phyloP scores from a whole-genome alignment of 1,140 invertebrate species.

The Ostrea denselamellosa region DNA sequence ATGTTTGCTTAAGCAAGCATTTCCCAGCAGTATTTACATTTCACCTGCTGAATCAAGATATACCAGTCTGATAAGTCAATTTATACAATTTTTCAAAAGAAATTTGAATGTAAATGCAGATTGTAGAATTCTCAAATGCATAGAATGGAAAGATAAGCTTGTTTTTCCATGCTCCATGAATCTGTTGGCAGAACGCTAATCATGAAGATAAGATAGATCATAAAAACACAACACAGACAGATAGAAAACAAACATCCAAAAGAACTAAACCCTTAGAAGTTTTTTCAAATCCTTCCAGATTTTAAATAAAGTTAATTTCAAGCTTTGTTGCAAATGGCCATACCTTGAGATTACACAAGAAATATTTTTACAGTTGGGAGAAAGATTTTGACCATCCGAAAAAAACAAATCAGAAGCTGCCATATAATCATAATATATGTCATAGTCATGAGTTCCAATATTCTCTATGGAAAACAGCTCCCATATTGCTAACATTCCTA shows the following conservation, averaged over 20 bases:
- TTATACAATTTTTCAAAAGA: slow-evolving; percentile 30
- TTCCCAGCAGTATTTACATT: slow-evolving; percentile 1
- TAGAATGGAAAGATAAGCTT: slow-evolving; percentile 27
- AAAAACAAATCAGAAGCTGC: not conserved
- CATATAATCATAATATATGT: no score
- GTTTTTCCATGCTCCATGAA: slow-evolving; percentile 27
- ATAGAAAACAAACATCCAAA: slow-evolving; percentile 22
- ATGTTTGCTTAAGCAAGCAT: slow-evolving; percentile 17
- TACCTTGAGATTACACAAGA: not conserved
- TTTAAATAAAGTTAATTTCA: slow-evolving; percentile 34
- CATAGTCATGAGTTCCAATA: not conserved
- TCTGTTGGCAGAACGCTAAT: slow-evolving; percentile 19
- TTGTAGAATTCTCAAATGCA: not conserved
- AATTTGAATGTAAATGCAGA: not conserved
- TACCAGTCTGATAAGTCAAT: slow-evolving; percentile 14
- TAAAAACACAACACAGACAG: slow-evolving; percentile 13
- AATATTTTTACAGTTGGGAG: slow-evolving; percentile 4
- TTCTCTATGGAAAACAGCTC: not conserved
- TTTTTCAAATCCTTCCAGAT: not conserved
- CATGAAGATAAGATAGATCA: slow-evolving; percentile 19
- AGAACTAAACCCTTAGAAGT: not conserved
- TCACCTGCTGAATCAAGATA: slow-evolving; percentile 22
- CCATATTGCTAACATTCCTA: not conserved
- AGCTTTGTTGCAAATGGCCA: not conserved
- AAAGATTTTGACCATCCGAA: not conserved